phyloP scores from a whole-genome alignment of 2,797 vertebrate species.

The Brotula barbata region DNA sequence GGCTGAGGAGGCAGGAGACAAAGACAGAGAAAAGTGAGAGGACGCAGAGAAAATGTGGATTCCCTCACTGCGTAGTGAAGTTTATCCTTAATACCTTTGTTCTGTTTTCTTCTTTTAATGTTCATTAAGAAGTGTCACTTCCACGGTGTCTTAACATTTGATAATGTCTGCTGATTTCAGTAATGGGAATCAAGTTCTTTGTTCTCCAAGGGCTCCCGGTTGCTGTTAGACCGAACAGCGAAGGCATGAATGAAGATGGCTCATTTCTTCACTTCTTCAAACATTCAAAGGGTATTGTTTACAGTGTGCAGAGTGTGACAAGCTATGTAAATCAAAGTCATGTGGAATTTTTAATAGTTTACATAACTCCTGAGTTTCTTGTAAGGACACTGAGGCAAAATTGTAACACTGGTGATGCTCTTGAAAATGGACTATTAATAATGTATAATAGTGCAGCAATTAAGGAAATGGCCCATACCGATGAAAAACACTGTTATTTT shows the following conservation, averaged over 20 bases:
- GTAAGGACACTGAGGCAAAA: conserved; percentile 11
- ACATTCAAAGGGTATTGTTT: conserved; percentile 3
- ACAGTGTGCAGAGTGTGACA: background rate
- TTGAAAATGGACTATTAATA: conserved; percentile 41
- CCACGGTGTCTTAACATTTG: too few relatives aligned
- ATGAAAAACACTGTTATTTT: conserved; percentile 45
- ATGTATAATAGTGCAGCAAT: conserved; percentile 35
- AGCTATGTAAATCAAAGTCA: conserved; percentile 9
- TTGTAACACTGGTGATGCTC: conserved; percentile 9
- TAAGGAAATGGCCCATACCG: conserved; percentile 36
- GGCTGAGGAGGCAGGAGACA: conserved; percentile 20
- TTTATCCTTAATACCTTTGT: background rate
- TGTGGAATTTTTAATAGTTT: background rate
- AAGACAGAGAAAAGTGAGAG: conserved; percentile 2
- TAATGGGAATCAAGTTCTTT: conserved; percentile 30
- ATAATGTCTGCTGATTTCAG: conserved; percentile 19
- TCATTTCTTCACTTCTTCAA: conserved; percentile 17
- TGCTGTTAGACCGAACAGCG: conserved; percentile 30
- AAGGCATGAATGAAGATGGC: conserved; percentile 25
- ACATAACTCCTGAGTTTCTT: conserved; percentile 2
- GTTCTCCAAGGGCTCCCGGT: conserved; percentile 25
- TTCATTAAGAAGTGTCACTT: too few relatives aligned
- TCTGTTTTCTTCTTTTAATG: too few relatives aligned
- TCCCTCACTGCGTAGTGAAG: conserved; percentile 30
- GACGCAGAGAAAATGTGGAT: conserved; percentile 34